phyloP scores from a whole-genome alignment of 37 sponge, comb jelly and placozoan species.

The Aplysina aerophoba region DNA sequence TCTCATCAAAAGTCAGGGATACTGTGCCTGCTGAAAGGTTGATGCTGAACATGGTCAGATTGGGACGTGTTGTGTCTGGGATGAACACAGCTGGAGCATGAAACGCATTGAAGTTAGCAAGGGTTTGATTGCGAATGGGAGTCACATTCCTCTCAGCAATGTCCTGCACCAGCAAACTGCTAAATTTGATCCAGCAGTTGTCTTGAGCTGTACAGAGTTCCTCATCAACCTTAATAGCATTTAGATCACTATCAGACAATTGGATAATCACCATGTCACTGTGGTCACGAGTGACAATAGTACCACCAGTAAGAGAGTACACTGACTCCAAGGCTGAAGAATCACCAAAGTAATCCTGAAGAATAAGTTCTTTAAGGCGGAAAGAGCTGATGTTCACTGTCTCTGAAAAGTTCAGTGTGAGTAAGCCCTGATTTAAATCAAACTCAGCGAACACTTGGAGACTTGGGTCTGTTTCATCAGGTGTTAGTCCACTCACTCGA shows the following conservation, averaged over 20 bases:
- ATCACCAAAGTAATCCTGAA: slow-evolving; percentile 41
- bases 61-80: slow-evolving; percentile 71
- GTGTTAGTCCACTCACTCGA: slow-evolving; percentile 38
- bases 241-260: slow-evolving; percentile 61
- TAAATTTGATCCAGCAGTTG: slow-evolving; percentile 79
- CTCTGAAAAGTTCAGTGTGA: slow-evolving; percentile 80
- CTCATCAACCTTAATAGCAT: slow-evolving; percentile 69
- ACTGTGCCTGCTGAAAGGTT: slow-evolving; percentile 61
- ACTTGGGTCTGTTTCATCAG: slow-evolving; percentile 69
- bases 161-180: slow-evolving; percentile 48
- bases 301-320: slow-evolving; percentile 54
- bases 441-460: slow-evolving; percentile 52
- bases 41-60: slow-evolving; percentile 53
- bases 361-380: slow-evolving; percentile 23
- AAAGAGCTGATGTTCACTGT: slow-evolving; percentile 67
- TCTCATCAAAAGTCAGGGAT: slow-evolving; percentile 80
- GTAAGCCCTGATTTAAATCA: slow-evolving; percentile 63
- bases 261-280: slow-evolving; percentile 65
- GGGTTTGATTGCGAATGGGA: slow-evolving; percentile 33
- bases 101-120: background rate
- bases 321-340: background rate
- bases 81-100: slow-evolving; percentile 29
- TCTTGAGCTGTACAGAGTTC: slow-evolving; percentile 52
- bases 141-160: slow-evolving; percentile 73
- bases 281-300: slow-evolving; percentile 21